Conservation (phyloP, 1,140 invertebrate species). For the Neotoxoptera formosana region DNA sequence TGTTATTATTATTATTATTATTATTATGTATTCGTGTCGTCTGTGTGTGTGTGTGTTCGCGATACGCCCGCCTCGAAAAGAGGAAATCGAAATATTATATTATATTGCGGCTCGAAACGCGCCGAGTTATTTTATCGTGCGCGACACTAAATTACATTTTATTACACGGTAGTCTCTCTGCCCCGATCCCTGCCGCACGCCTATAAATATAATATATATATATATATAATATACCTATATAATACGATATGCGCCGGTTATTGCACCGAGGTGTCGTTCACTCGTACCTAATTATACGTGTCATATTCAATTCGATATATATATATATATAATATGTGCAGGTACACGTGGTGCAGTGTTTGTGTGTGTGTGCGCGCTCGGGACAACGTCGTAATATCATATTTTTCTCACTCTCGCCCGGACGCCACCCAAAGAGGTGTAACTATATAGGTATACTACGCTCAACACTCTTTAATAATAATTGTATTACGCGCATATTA, state of each 20-base stretch:
- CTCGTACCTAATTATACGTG: neutral
- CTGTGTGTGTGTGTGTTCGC: neutral
- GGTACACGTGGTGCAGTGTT: no score
- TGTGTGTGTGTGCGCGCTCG: no score
- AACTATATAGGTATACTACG: no score
- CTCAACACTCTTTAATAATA: no score
- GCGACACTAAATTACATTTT: conserved; percentile 36
- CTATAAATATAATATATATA: neutral
- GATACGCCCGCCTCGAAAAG: neutral
- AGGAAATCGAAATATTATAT: conserved; percentile 34
- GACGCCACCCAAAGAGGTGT: conserved; percentile 1
- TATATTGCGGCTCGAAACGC: neutral
- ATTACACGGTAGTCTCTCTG: conserved; percentile 21
- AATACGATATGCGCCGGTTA: neutral
- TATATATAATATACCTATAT: neutral
- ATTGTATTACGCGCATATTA: neutral
- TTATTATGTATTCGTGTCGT: neutral
- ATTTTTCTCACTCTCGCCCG: neutral
- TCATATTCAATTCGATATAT: neutral
- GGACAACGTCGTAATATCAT: neutral
- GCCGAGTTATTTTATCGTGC: neutral
- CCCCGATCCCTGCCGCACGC: no score
- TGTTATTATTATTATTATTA: neutral
- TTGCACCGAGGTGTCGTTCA: neutral
- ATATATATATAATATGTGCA: no score